Percentiles rank a stretch among this genome's conserved stretches.
Evolutionary conservation across 2,113 vertebrate species (phyloP).

Genomic region (Uria aalge): DNA sequence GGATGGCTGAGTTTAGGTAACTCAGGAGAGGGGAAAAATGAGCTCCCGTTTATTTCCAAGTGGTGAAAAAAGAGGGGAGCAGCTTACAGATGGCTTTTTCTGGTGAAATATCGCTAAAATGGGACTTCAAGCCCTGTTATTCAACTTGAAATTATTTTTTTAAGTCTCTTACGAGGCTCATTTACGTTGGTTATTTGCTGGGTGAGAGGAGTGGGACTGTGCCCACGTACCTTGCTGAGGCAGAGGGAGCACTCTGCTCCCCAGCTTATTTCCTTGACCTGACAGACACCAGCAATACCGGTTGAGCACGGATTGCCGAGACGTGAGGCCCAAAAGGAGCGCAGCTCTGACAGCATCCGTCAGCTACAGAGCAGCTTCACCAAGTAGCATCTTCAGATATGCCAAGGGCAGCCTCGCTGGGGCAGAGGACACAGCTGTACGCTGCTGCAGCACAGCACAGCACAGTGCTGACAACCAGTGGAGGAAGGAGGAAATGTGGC

Average conservation of each 20-base stretch:
- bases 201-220: not conserved
- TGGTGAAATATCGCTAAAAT: not conserved
- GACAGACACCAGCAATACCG: not conserved
- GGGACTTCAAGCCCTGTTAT: not conserved
- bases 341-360: not conserved
- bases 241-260: not conserved
- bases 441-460: not conserved
- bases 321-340: fast-evolving
- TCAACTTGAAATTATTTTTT: not conserved
- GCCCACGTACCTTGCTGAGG: not conserved
- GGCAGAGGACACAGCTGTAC: not conserved
- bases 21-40: not conserved
- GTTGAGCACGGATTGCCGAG: not conserved
- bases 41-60: not conserved
- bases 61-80: not conserved
- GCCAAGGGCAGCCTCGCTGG: not conserved
- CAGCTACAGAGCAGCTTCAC: not conserved
- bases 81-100: not conserved
- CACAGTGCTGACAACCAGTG: constrained; percentile 40
- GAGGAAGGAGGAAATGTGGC: constrained; percentile 17
- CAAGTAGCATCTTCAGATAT: not conserved
- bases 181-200: not conserved
- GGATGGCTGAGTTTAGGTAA: not conserved
- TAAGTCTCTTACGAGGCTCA: not conserved
- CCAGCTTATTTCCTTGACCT: not conserved